phyloP scores from a whole-genome alignment of 1,140 invertebrate species.

The Trichonephila clavipes region DNA sequence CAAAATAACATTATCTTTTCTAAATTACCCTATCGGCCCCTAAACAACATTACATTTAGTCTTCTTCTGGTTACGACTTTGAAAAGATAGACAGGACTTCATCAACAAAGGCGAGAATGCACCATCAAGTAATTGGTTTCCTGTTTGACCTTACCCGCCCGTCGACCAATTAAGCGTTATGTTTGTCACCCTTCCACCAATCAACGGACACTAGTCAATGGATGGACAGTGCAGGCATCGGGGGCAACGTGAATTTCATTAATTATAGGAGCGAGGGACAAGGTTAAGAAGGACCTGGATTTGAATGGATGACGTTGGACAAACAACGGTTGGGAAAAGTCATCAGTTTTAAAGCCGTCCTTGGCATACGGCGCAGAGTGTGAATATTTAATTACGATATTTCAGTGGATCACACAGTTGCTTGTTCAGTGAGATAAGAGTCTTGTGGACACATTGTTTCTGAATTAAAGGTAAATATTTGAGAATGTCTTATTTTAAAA shows the following conservation, averaged over 20 bases:
- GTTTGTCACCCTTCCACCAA: constrained; percentile 7
- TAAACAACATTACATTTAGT: too few species aligned
- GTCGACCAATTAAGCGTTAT: neutral
- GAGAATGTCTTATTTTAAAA: neutral
- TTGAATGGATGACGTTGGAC: neutral
- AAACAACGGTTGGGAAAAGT: neutral
- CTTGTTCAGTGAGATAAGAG: neutral
- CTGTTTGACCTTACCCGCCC: neutral
- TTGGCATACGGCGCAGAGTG: neutral
- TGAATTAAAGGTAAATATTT: neutral
- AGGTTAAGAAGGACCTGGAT: neutral
- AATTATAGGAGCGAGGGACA: neutral
- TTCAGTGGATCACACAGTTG: neutral
- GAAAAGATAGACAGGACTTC: neutral
- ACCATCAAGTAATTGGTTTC: constrained; percentile 16
- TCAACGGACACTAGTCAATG: constrained; percentile 10
- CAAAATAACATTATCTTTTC: too few species aligned
- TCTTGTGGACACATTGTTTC: neutral
- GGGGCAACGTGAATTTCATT: neutral
- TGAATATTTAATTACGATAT: neutral
- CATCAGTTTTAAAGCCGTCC: constrained; percentile 17
- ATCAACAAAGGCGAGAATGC: neutral
- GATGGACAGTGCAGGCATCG: neutral
- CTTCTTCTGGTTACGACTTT: too few species aligned
- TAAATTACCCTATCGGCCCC: too few species aligned